Evolutionary conservation across 2,113 vertebrate species (phyloP), one percentile per base, ranked within the genome.

Genomic region (Solea solea): DNA sequence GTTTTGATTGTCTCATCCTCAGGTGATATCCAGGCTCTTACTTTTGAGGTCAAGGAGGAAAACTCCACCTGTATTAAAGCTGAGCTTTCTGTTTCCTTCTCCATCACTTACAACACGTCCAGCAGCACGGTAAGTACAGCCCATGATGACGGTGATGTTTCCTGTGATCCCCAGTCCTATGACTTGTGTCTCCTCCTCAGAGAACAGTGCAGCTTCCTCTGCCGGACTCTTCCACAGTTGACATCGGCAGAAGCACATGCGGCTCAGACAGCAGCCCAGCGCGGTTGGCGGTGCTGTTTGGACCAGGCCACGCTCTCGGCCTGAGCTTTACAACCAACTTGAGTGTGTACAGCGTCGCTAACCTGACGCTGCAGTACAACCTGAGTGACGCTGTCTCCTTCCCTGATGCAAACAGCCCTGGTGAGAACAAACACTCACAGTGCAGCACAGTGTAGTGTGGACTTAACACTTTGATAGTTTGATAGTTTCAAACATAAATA

Each of bases 31-130:
- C 89, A 91, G 15, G 92, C 92, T 5, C 69, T 93, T 13, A 84
- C 72, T 7, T 94, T 98, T 16, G 94, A 95, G 68, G 96, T 99
- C 83, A 95, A 54, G 7, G 87, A 95, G 8, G 58, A 70, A 21
- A 94, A 88, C 50, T 91, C 93, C 5, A 88, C 89, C 28, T 99
- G 97, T 69, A 94, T 98, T 61, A 92, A 95, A 45, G 95, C 96
- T 5, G 64, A 95, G 71, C 91, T 99, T 69, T 94, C 94, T 1
- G 95, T 93, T 5, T 55, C 63, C 21, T 94, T 99, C 88, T 79
- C 69, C 58, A 92, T 95, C 81, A 83, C 83, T 9, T 98, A 97
- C 63, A 75, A 81, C 70, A 64, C 78, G 48, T 72, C 69, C 75
- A 90, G 46, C 46, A 63, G 70, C 81, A 80, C 82, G 16, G 93